Percentiles rank a stretch among this genome's conserved stretches.
Evolutionary conservation across 2,113 vertebrate genomes (phyloP).

Genomic region (Tympanuchus pallidicinctus): DNA sequence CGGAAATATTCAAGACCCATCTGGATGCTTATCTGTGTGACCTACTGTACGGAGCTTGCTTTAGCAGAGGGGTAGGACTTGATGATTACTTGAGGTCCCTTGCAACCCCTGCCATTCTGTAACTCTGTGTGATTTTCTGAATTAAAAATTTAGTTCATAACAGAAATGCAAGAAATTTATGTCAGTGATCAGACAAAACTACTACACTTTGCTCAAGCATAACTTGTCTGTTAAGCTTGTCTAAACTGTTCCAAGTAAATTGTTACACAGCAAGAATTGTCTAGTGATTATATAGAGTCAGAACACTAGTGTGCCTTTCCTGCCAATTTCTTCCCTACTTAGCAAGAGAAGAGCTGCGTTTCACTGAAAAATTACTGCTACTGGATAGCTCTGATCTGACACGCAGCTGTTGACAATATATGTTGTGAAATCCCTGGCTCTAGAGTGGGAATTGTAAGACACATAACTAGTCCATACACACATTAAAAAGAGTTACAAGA

Average conservation of each 20-base stretch:
- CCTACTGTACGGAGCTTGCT: too few relatives aligned
- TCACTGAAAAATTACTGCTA: not conserved
- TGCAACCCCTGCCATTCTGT: too few relatives aligned
- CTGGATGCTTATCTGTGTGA: too few relatives aligned
- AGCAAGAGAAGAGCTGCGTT: not conserved
- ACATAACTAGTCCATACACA: too few relatives aligned
- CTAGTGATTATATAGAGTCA: not conserved
- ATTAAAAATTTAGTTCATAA: not conserved
- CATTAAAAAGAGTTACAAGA: not conserved
- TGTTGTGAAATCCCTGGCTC: not conserved
- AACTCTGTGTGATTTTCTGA: too few relatives aligned
- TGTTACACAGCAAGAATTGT: not conserved
- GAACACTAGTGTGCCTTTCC: not conserved
- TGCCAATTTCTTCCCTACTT: not conserved
- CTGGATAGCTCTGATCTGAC: fast-evolving
- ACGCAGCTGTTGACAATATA: not conserved
- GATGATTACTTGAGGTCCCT: too few relatives aligned
- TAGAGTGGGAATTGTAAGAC: not conserved
- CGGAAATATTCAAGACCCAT: too few relatives aligned
- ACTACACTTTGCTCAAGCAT: not conserved
- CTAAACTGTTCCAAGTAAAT: not conserved
- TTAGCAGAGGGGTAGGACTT: too few relatives aligned
- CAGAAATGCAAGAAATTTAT: not conserved
- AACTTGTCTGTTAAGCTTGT: not conserved
- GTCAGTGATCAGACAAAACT: not conserved